Evolutionary conservation across 1,140 invertebrate genomes (phyloP).

Genomic region (Druon quercuslanigerum): DNA sequence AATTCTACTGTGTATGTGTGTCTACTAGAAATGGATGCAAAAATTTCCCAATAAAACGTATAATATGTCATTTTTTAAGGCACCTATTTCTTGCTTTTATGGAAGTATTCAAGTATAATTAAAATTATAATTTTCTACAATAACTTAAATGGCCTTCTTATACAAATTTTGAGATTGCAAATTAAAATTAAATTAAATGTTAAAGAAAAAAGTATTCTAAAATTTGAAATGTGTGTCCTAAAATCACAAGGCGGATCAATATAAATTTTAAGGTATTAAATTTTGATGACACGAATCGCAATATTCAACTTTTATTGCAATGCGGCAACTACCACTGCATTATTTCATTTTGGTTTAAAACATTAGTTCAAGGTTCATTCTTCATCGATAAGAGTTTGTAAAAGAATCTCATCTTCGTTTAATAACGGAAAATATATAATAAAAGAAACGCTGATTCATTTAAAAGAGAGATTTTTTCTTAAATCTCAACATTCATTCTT

Average conservation of each 20-base stretch:
- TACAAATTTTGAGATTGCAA: background rate
- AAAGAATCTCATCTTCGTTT: background rate
- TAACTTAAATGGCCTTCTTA: background rate
- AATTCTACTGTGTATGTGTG: no score
- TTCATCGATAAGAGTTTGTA: background rate
- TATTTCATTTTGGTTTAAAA: constrained; percentile 1
- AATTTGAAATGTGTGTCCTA: background rate
- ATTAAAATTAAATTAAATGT: background rate
- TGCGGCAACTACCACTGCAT: constrained; percentile 8
- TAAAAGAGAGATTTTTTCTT: no score
- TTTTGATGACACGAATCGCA: constrained; percentile 17
- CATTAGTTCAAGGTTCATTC: background rate
- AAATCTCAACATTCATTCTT: no score
- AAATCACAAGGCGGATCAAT: background rate
- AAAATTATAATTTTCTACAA: no score
- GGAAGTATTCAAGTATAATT: no score
- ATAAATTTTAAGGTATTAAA: background rate
- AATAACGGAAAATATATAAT: no score
- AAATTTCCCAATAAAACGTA: no score
- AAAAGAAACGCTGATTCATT: no score
- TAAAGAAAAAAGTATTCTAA: background rate
- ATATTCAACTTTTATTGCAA: constrained; percentile 18
- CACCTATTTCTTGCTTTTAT: no score
- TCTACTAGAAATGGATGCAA: no score
- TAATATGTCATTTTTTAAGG: no score